Base-by-base conservation (phyloP, 2,113 vertebrate genomes). In the Scytalopus superciliaris region DNA sequence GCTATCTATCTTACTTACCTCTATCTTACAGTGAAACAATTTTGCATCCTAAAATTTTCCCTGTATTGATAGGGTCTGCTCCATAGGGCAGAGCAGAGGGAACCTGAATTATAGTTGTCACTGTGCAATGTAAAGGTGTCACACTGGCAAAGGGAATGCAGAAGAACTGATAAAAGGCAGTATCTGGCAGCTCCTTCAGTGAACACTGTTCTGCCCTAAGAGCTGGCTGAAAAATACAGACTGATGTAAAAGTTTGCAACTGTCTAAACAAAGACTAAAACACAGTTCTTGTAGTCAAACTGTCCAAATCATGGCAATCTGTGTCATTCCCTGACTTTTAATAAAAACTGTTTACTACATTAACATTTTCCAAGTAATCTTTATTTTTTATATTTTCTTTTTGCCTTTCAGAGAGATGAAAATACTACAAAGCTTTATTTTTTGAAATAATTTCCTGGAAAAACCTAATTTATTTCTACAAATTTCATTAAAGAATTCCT, bases 61-160 rank as follows among this genome's bases (percentile, higher is more conserved):
- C 27, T 64, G 30, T 12, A 3, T 9, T 55, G 49, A 13, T 25
- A 56, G 66, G 84, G 10, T 6, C 44, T 0, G 0, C 12, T 63
- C 19, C 57, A 56, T 1, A 27, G 9, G 47, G 18, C 28, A 78
- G 19, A 81, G 39, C 0, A 0, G 55, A 49, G 30, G 12, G 9
- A 83, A 28, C 18, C 14, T 66, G 53, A 62, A 30, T 55, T 59
- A 45, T 10, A 33, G 5, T 12, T 66, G 22, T 74, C 10, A 12
- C 14, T n/a, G 37, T 2, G 10, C 31, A 53, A 6, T 27, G 15
- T 10, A 23, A 24, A 16, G 21, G 35, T 31, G 35, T 42, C 19
- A 57, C 25, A 21, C 0, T 0, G 66, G 35, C 30, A 57, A 62
- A 37, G 12, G 12, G 19, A 69, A 45, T 17, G 16, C 8, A 42